Conservation (phyloP, 2,797 vertebrate genomes). For the Protosalanx chinensis region DNA sequence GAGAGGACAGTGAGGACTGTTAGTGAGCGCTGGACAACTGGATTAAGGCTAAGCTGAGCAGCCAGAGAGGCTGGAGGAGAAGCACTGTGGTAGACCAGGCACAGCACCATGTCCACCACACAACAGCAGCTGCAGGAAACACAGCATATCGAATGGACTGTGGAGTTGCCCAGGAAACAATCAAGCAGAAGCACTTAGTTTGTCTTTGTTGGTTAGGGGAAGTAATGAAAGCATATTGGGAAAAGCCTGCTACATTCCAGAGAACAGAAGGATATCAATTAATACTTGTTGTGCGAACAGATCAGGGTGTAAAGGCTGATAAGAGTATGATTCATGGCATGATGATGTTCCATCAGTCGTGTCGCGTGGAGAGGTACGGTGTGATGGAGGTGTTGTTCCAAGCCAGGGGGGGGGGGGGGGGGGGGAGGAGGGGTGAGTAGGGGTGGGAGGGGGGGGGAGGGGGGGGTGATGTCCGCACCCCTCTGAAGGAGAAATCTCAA, state of each 20-base stretch:
- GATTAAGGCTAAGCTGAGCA: conserved; percentile 30
- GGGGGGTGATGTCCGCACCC: neutral
- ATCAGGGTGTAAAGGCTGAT: conserved; percentile 40
- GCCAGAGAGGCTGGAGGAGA: conserved; percentile 2
- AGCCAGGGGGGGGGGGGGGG: neutral
- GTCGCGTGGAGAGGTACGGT: conserved; percentile 5
- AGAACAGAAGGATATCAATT: conserved; percentile 42
- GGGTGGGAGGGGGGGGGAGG: neutral
- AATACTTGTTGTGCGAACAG: conserved; percentile 39
- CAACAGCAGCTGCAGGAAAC: neutral
- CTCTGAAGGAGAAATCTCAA: too few relatives aligned
- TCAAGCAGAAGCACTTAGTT: neutral
- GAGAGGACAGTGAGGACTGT: conserved; percentile 4
- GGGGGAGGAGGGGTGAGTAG: too few relatives aligned
- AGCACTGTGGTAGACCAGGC: neutral
- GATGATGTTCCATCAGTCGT: conserved; percentile 29
- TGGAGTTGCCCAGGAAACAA: neutral
- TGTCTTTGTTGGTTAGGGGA: neutral
- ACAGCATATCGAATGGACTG: neutral
- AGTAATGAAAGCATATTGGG: neutral
- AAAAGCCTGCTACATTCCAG: conserved; percentile 32
- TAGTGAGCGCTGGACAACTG: conserved; percentile 14
- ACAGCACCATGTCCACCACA: neutral
- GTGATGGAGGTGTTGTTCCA: neutral
- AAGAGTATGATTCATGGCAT: conserved; percentile 48